Base-by-base conservation (phyloP, 2,888 invertebrate species). In the Drosophila colorata region DNA sequence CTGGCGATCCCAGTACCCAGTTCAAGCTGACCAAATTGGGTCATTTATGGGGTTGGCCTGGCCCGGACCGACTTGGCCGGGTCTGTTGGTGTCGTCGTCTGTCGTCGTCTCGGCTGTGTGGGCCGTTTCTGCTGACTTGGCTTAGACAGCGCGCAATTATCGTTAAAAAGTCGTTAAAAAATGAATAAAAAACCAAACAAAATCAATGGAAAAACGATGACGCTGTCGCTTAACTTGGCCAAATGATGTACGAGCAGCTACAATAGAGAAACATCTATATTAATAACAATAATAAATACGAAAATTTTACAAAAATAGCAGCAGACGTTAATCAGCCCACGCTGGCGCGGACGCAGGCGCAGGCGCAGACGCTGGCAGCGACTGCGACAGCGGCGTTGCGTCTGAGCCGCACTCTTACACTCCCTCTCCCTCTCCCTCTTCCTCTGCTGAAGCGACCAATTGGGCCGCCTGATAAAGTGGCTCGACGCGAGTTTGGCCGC, bases 21-120 rank as follows among this genome's bases (percentile, higher is more conserved):
- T 58, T 69, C 69, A 75, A 70, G 46, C 85, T 78, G 80, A 82
- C 88, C 88, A 84, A 84, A 84, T 84, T 87, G 88, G 88, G 88
- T 84, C 84, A 88, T 84, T 80, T 71, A 78, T 74, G 78, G 86
- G 87, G 87, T 75, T 80, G 81, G 75, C 63, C 59, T 49, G 73
- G 47, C 59, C 47, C 35, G 55, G 37, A 44, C 63, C 33, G 13
- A 33, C 4, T 33, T 33, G 33, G 13, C 33, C 33, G 0, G 33
- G 33, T 33, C 13, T 33, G 13, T 9, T 28, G 28, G 7, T 28
- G 28, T 28, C 28, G 28, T 47, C 35, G 7, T 7, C 8, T 8
- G 28, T 47, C 35, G 37, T 52, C 14, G 25, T 31, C 31, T 37
- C 33, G 31, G 20, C 14, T 63, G 71, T 79, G 84, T 84, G 88